Evolutionary conservation across 1,140 invertebrate species (phyloP).

Genomic region (Asobara japonica): DNA sequence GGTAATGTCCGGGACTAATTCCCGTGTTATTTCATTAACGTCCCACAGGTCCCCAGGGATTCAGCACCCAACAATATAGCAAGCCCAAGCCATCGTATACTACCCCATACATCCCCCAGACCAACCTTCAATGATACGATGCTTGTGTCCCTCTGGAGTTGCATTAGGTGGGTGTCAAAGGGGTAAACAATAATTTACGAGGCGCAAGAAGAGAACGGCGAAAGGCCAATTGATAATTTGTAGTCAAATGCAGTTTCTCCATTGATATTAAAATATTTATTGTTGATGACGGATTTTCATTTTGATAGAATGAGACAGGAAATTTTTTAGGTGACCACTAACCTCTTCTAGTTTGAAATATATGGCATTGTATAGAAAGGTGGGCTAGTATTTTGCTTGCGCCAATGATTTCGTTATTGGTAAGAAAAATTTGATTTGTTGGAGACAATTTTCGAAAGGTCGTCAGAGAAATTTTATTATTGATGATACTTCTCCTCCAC

Average conservation of each 20-base stretch:
- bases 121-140: neutral
- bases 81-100: constrained; percentile 37
- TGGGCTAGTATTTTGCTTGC: too few species aligned
- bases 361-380: too few species aligned
- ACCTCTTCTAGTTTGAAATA: too few species aligned
- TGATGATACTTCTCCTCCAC: too few species aligned
- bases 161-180: constrained; percentile 63
- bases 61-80: constrained; percentile 37
- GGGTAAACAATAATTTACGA: constrained; percentile 63
- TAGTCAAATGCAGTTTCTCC: constrained; percentile 47
- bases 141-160: constrained; percentile 36
- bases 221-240: constrained; percentile 57
- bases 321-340: too few species aligned
- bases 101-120: neutral
- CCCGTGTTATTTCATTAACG: constrained; percentile 69
- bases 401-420: too few species aligned
- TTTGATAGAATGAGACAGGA: too few species aligned
- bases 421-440: too few species aligned
- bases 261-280: too few species aligned
- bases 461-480: too few species aligned
- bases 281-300: neutral
- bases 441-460: too few species aligned
- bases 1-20: constrained; percentile 69
- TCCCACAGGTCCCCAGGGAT: constrained; percentile 59
- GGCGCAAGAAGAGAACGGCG: constrained; percentile 42